Base-by-base conservation (phyloP, 2,888 invertebrate genomes). In the Lydus trimaculatus region DNA sequence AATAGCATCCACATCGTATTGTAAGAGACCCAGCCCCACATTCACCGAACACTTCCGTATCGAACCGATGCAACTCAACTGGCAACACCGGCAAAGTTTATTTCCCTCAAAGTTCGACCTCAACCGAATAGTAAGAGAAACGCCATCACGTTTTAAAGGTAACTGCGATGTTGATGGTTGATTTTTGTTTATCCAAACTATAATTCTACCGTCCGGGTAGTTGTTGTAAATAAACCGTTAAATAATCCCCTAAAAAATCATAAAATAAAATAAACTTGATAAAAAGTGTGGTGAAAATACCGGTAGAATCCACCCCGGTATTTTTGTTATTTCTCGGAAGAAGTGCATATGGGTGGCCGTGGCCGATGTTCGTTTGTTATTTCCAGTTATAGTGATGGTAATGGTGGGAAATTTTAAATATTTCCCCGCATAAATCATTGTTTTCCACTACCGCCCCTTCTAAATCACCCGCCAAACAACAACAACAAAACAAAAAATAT, bases 51-150 rank as follows among this genome's bases (percentile, higher is more conserved):
- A 31, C 43, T 61, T 65, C 65, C 68, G 67, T 33, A 33, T 61
- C 5, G 9, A 23, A 7, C 68, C 68, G 69, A 69, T 31, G 58
- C 31, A 33, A 43, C 61, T 11, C 20, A 48, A 48, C 20, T 48
- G 48, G 59, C 31, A 58, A 61, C 43, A 56, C 13, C 20, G 48
- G 48, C 48, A 43, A 64, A 61, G 48, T 36, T 65, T 58, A 23
- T 23, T 43, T 58, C 68, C 61, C 58, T 65, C 48, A 48, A 20
- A 20, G 48, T 48, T 65, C 69, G 48, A 48, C 43, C 33, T 61
- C 64, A 56, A 17, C 28, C 58, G 58, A 58, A 62, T 39, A 63
- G 69, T 65, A 65, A 63, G 65, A 48, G 39, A 69, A 20, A 69
- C 69, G 69, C 67, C 67, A 67, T 69, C 69, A 65, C 31, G 43